Evolutionary conservation across 1,140 invertebrate genomes (phyloP).

Genomic region (Euwallacea fornicatus): DNA sequence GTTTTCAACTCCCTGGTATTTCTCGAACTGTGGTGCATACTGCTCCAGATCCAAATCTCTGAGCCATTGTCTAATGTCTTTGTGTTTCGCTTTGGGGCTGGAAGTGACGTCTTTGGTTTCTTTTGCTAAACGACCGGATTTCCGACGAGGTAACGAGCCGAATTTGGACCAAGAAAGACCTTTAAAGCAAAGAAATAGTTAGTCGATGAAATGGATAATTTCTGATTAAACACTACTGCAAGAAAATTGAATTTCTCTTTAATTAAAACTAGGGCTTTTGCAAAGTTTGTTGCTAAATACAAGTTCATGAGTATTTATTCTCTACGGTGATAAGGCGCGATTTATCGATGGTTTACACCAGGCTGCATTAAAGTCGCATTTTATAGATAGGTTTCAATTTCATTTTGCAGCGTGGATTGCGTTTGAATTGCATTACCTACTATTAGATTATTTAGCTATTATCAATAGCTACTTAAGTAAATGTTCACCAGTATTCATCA

Average conservation of each 20-base stretch:
- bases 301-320: too few species aligned
- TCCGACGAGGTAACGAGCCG: slow-evolving; percentile 46
- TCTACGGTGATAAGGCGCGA: too few species aligned
- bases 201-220: background rate
- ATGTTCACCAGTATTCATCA: background rate
- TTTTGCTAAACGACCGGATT: slow-evolving; percentile 38
- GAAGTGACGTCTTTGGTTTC: slow-evolving; percentile 30
- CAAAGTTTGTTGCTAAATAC: background rate
- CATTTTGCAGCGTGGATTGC: background rate
- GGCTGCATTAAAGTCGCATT: background rate
- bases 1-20: slow-evolving; percentile 60
- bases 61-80: slow-evolving; percentile 55
- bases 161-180: slow-evolving; percentile 47
- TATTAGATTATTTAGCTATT: background rate
- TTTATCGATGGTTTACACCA: too few species aligned
- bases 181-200: slow-evolving; percentile 36
- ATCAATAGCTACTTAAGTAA: too few species aligned
- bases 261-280: background rate
- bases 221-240: background rate
- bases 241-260: background rate
- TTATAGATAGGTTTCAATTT: background rate
- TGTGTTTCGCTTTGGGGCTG: slow-evolving; percentile 47
- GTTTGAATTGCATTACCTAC: too few species aligned
- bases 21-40: slow-evolving; percentile 54
- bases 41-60: slow-evolving; percentile 54